Evolutionary conservation across 2,113 vertebrate species (phyloP).

Genomic region (Bubo blakistoni): DNA sequence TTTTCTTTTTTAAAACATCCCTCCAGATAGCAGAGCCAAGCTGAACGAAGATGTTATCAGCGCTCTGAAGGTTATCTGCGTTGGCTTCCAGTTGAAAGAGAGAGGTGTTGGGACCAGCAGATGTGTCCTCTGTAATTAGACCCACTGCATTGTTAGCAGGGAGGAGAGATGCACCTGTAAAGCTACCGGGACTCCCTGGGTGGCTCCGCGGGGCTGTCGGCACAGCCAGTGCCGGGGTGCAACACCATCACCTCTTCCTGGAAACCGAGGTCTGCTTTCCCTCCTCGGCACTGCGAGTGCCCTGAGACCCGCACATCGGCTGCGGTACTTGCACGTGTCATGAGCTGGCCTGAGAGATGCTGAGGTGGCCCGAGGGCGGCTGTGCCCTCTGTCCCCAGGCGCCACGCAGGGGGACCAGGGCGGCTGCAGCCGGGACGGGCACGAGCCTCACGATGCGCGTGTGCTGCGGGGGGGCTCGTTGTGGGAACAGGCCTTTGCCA

Average conservation of each 20-base stretch:
- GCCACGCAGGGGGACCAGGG: rapidly evolving
- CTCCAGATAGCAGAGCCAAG: background rate
- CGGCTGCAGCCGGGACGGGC: rapidly evolving
- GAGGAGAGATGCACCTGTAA: background rate
- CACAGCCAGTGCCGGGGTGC: background rate
- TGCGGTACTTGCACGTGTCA: rapidly evolving
- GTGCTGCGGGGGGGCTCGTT: background rate
- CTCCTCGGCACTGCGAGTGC: too few species aligned
- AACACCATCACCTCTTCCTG: background rate
- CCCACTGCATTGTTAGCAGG: background rate
- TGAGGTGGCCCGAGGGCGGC: background rate
- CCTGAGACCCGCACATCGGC: rapidly evolving
- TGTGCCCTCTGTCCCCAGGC: background rate
- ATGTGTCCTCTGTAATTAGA: background rate
- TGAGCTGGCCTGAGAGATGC: background rate
- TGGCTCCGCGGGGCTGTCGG: rapidly evolving
- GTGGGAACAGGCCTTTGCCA: background rate
- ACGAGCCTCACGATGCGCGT: rapidly evolving
- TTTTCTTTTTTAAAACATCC: background rate
- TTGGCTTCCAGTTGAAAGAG: background rate
- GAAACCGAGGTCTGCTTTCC: too few species aligned
- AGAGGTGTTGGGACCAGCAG: background rate
- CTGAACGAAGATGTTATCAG: background rate
- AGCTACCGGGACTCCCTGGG: background rate
- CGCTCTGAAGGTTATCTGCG: background rate